Percentiles rank a stretch among this genome's conserved stretches.
phyloP scores from a whole-genome alignment of 2,797 vertebrate species.

The Huso huso region DNA sequence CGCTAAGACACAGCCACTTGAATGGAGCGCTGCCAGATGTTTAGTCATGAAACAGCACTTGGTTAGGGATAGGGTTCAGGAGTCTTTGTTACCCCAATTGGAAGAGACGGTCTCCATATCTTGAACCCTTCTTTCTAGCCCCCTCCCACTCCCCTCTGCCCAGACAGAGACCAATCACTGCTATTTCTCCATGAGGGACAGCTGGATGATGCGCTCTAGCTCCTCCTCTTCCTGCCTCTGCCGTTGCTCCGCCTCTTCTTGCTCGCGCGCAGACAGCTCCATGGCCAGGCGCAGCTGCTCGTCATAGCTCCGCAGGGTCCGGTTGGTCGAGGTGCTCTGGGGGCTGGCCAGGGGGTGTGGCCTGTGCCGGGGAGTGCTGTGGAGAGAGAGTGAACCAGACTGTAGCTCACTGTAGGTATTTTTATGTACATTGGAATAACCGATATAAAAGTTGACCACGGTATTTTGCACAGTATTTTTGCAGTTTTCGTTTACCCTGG shows the following conservation, averaged over 20 bases:
- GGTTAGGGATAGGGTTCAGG: neutral
- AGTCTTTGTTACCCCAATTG: neutral
- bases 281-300: slow-evolving; percentile 89
- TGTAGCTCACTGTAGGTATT: neutral
- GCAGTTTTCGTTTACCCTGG: no score
- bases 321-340: slow-evolving; percentile 51
- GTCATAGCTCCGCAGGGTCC: slow-evolving; percentile 69
- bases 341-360: slow-evolving; percentile 47
- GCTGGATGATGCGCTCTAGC: slow-evolving; percentile 85
- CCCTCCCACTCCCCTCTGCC: slow-evolving; percentile 19
- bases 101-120: neutral
- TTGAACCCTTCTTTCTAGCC: neutral
- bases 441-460: no score
- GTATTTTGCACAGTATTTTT: no score
- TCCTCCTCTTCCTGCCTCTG: slow-evolving; percentile 81
- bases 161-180: neutral
- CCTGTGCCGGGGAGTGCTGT: slow-evolving; percentile 81
- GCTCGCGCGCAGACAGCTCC: slow-evolving; percentile 84
- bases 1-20: neutral
- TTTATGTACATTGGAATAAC: no score
- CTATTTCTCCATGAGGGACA: slow-evolving; percentile 90
- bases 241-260: slow-evolving; percentile 75
- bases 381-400: slow-evolving; percentile 2
- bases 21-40: neutral
- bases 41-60: neutral